Conservation (phyloP, 2,888 invertebrate species). For the Oscheius sp. region DNA sequence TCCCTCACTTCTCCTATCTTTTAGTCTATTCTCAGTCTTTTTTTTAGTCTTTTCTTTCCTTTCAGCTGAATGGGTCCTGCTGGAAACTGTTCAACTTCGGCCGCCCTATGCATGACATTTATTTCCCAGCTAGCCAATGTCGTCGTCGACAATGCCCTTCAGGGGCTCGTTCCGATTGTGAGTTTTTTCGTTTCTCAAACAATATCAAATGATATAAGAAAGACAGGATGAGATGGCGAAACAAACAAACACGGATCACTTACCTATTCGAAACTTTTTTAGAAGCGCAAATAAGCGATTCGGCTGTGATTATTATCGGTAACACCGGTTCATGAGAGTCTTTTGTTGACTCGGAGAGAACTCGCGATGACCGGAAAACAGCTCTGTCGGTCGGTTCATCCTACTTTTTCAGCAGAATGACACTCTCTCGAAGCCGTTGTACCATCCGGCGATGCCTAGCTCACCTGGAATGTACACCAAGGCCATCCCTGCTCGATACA, state of each 20-base stretch:
- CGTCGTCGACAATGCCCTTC: slow-evolving; percentile 39
- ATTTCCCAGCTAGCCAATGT: slow-evolving; percentile 45
- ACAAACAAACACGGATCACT: slow-evolving; percentile 7
- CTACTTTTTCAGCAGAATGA: slow-evolving; percentile 20
- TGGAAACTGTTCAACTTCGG: slow-evolving; percentile 49
- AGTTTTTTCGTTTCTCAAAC: background rate
- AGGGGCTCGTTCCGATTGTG: slow-evolving; percentile 16
- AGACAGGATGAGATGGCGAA: background rate
- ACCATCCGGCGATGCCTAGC: slow-evolving; percentile 31
- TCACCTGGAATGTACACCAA: slow-evolving; percentile 26
- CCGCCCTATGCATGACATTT: slow-evolving; percentile 50
- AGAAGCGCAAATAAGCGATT: background rate
- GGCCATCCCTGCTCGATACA: slow-evolving; percentile 34
- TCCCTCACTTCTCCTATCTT: background rate
- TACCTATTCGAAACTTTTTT: no score
- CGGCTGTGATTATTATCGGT: background rate
- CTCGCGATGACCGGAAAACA: no score
- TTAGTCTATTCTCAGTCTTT: background rate
- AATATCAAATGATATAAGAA: background rate
- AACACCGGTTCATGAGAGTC: background rate
- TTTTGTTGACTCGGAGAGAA: background rate
- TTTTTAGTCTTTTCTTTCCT: background rate
- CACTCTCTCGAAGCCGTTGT: background rate
- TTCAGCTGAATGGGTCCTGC: background rate
- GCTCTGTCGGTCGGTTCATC: no score